These are phyloP conservation scores for Hydrolagus colliei DNA, from an alignment of 2,797 vertebrate species.

Conservation along the genomic window DNA sequence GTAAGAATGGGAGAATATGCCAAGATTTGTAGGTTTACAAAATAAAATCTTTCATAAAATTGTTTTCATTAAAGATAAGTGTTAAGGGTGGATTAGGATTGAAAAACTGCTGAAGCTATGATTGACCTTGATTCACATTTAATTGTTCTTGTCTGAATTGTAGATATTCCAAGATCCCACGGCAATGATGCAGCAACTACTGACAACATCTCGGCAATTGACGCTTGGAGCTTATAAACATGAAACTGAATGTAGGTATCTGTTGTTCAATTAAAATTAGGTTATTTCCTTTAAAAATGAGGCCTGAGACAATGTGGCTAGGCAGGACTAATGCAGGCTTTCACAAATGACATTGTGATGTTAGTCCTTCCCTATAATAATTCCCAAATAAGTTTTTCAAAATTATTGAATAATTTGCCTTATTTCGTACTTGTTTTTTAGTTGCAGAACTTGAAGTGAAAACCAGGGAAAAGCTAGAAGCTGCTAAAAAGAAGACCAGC, in stretches of 20 bases:
- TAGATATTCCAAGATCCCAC: constrained; percentile 98
- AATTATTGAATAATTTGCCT: not conserved
- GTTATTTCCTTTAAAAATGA: too few species aligned
- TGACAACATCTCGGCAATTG: constrained; percentile 90
- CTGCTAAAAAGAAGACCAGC: constrained; percentile 90
- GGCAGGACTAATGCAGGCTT: too few species aligned
- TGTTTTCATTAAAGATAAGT: not conserved
- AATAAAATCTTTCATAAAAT: not conserved
- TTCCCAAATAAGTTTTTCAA: not conserved
- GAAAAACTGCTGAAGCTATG: not conserved
- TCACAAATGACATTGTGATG: not conserved
- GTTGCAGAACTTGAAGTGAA: constrained; percentile 85
- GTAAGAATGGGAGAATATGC: constrained; percentile 48
- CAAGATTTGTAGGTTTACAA: not conserved
- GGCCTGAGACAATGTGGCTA: too few species aligned
- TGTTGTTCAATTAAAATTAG: not conserved
- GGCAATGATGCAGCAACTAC: constrained; percentile 95
- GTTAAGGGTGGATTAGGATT: not conserved
- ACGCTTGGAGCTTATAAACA: constrained; percentile 93
- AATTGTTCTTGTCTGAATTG: constrained; percentile 31
- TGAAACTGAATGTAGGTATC: constrained; percentile 89
- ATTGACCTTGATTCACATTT: constrained; percentile 10
- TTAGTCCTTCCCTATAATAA: not conserved
- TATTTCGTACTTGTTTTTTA: constrained; percentile 40
- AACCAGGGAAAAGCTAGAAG: constrained; percentile 88